Conservation (phyloP, 2,888 invertebrate species). For the Dynastes maya region DNA sequence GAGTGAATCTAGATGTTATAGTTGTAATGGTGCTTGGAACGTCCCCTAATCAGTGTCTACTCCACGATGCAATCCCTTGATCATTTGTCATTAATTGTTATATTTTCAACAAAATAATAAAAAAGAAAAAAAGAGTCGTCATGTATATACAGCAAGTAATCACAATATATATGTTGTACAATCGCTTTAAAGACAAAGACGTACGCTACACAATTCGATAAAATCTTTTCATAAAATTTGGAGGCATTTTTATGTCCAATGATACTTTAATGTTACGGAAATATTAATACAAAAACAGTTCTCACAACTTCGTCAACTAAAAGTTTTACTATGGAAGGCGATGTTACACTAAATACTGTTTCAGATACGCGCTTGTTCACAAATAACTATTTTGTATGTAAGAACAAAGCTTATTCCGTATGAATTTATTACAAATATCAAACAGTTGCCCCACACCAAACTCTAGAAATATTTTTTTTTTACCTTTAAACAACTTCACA, state of each 20-base stretch:
- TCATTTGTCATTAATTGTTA: slow-evolving; percentile 31
- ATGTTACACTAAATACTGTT: too few species aligned
- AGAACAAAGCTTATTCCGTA: too few species aligned
- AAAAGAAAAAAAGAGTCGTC: slow-evolving; percentile 34
- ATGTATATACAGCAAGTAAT: slow-evolving; percentile 31
- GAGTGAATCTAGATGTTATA: slow-evolving; percentile 49
- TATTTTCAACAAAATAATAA: slow-evolving; percentile 32
- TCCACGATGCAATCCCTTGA: slow-evolving; percentile 30
- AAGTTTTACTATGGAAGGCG: too few species aligned
- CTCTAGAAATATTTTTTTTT: too few species aligned
- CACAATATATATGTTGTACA: background rate
- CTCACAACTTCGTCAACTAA: too few species aligned
- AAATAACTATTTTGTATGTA: too few species aligned
- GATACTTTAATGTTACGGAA: too few species aligned
- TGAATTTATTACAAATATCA: too few species aligned
- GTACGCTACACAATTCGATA: slow-evolving; percentile 21
- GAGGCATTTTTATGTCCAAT: background rate
- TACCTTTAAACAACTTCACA: too few species aligned
- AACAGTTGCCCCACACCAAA: too few species aligned
- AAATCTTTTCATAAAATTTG: background rate
- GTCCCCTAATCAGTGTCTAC: slow-evolving; percentile 45
- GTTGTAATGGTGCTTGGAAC: slow-evolving; percentile 50
- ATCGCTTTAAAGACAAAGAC: slow-evolving; percentile 1
- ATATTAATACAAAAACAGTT: too few species aligned
- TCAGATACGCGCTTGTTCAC: too few species aligned